A percentile compares a stretch with the other conserved stretches of the same genome.
Conservation (phyloP, 1,140 invertebrate species). For the Eulimnadia texana region DNA sequence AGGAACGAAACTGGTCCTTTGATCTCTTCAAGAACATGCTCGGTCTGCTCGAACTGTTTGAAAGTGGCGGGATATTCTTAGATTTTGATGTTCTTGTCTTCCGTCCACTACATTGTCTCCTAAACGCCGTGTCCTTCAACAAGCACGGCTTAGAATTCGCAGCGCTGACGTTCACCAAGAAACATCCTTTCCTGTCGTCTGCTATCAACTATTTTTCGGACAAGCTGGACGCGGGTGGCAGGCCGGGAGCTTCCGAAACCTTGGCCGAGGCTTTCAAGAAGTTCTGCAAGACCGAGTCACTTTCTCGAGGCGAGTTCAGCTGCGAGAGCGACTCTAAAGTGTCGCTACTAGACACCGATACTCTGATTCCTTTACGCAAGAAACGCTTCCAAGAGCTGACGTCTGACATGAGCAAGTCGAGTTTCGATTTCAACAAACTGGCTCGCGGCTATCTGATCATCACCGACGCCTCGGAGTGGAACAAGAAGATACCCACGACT, state of each 20-base stretch:
- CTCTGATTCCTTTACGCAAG: background rate
- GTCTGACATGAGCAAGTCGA: background rate
- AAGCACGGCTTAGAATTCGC: background rate
- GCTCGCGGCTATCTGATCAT: background rate
- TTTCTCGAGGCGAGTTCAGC: background rate
- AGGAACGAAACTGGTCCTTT: background rate
- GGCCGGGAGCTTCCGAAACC: background rate
- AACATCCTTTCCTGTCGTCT: background rate
- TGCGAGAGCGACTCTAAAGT: background rate
- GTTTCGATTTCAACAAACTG: background rate
- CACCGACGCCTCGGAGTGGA: background rate
- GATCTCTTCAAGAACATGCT: background rate
- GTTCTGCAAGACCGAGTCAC: background rate
- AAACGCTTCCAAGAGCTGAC: background rate
- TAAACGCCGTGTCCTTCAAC: background rate
- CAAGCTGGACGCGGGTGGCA: background rate
- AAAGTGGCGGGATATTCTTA: background rate
- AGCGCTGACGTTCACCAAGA: background rate
- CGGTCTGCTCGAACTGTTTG: background rate
- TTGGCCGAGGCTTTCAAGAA: background rate
- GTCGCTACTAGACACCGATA: background rate
- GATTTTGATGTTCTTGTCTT: background rate
- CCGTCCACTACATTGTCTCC: background rate
- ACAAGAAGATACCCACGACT: background rate
- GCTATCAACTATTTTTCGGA: background rate